These are phyloP conservation scores for Troilus luridus DNA, from an alignment of 2,888 invertebrate genomes.

Conservation along the genomic window DNA sequence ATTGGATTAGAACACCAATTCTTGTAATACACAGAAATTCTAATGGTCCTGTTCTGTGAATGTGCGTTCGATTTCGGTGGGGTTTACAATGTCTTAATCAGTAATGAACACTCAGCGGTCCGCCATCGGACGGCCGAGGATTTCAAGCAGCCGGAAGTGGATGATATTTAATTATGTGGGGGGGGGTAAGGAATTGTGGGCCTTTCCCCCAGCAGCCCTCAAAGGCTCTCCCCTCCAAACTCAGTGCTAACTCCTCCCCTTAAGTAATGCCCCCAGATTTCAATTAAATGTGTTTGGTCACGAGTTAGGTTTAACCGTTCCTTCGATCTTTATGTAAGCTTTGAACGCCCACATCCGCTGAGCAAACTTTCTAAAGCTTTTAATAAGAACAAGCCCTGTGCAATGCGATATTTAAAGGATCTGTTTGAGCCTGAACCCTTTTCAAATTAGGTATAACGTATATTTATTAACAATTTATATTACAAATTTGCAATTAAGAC, in stretches of 20 bases:
- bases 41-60: neutral
- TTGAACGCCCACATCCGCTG: neutral
- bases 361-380: neutral
- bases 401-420: neutral
- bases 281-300: slow-evolving; percentile 57
- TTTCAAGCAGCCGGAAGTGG: neutral
- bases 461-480: too few species aligned
- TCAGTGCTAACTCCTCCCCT: slow-evolving; percentile 17
- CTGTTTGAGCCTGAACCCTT: neutral
- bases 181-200: neutral
- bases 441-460: too few species aligned
- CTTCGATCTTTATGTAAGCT: slow-evolving; percentile 32
- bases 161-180: slow-evolving; percentile 53
- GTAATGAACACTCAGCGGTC: neutral
- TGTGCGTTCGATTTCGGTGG: neutral
- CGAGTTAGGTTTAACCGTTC: slow-evolving; percentile 32
- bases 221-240: slow-evolving; percentile 47
- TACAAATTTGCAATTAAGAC: too few species aligned
- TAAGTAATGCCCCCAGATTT: slow-evolving; percentile 53
- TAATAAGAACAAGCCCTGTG: neutral
- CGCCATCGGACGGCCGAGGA: neutral
- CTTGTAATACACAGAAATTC: neutral
- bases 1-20: neutral
- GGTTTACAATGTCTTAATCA: neutral
- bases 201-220: slow-evolving; percentile 38